Evolutionary conservation across 2,113 vertebrate species (phyloP).

Genomic region (Typhlomys cinereus): DNA sequence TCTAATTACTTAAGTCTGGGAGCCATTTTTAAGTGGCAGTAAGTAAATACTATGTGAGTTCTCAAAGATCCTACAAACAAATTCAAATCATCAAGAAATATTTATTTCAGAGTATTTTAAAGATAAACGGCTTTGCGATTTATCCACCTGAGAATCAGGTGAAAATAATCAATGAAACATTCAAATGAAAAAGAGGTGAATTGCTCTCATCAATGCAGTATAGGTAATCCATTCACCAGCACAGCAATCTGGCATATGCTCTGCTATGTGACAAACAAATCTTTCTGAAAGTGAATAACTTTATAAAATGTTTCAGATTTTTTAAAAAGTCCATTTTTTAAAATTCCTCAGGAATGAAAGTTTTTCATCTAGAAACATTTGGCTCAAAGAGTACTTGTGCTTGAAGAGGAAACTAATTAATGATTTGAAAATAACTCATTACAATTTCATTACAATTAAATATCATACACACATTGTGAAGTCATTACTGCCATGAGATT

Average conservation of each 20-base stretch:
- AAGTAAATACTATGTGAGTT: background rate
- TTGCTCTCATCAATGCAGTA: background rate
- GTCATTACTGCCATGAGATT: background rate
- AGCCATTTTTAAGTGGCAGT: background rate
- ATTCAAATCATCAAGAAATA: background rate
- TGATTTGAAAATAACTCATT: conserved; percentile 32
- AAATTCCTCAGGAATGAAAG: background rate
- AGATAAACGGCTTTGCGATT: background rate
- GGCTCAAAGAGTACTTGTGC: conserved; percentile 33
- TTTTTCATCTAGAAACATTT: conserved; percentile 19
- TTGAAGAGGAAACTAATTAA: conserved; percentile 27
- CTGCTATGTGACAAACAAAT: background rate
- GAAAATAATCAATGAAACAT: background rate
- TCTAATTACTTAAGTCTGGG: background rate
- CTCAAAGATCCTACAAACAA: background rate
- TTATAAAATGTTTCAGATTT: conserved; percentile 14
- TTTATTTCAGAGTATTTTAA: conserved; percentile 9
- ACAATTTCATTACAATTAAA: conserved; percentile 33
- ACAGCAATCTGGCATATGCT: background rate
- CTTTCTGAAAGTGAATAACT: background rate
- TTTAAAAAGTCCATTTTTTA: no score
- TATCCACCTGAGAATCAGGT: background rate
- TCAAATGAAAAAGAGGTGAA: background rate
- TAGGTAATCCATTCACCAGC: background rate
- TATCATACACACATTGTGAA: background rate